Percentiles rank a stretch among this genome's conserved stretches.
These are phyloP conservation scores for Venturia canescens DNA, from an alignment of 1,140 invertebrate genomes.

Conservation along the genomic window DNA sequence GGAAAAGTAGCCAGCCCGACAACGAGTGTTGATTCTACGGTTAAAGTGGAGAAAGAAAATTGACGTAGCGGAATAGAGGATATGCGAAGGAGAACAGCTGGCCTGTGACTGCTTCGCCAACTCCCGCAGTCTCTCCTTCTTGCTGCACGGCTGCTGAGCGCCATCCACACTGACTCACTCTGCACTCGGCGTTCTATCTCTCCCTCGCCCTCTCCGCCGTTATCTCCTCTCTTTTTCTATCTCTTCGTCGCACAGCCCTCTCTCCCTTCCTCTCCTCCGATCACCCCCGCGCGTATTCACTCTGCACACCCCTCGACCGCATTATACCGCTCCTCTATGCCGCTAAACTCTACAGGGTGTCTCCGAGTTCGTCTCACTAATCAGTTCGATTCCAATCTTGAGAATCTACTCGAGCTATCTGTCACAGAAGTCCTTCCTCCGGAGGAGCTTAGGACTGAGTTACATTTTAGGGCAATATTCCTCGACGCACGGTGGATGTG, in stretches of 20 bases:
- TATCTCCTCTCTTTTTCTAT: conserved; percentile 38
- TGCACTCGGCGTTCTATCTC: conserved; percentile 35
- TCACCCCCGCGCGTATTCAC: conserved; percentile 17
- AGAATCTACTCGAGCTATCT: too few relatives aligned
- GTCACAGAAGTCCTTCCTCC: too few relatives aligned
- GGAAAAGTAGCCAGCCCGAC: not conserved
- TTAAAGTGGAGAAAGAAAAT: conserved; percentile 50
- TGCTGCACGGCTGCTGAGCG: conserved; percentile 57
- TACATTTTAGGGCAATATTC: too few relatives aligned
- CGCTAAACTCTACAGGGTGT: conserved; percentile 4
- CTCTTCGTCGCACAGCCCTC: conserved; percentile 13
- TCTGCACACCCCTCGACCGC: conserved; percentile 11
- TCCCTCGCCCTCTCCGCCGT: not conserved
- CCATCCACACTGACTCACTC: conserved; percentile 67
- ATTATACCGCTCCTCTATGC: conserved; percentile 4
- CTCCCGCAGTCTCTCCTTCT: conserved; percentile 4
- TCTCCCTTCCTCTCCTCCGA: conserved; percentile 45
- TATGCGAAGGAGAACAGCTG: conserved; percentile 66
- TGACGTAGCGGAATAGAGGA: conserved; percentile 48
- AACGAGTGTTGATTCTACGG: not conserved
- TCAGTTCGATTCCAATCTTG: too few relatives aligned
- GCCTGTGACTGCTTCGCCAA: conserved; percentile 51
- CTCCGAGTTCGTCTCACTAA: too few relatives aligned
- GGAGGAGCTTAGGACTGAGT: too few relatives aligned
- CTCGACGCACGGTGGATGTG: too few relatives aligned